A percentile compares a stretch with the other conserved stretches of the same genome.
Conservation (phyloP, 2,797 vertebrate species). For the Anableps anableps region DNA sequence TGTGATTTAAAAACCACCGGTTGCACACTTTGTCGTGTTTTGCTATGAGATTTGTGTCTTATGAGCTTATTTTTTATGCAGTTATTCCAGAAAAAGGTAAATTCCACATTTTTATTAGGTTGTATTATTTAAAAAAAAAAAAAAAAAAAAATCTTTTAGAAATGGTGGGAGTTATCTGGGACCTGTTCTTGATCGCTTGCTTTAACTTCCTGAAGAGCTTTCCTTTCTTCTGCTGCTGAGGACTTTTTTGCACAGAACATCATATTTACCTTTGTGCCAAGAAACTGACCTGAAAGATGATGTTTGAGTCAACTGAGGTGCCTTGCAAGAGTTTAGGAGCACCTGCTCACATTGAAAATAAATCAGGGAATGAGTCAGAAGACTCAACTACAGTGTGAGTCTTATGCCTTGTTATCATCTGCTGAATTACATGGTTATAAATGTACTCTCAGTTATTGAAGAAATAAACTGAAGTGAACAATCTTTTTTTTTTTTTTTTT, state of each 20-base stretch:
- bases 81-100: slow-evolving; percentile 45
- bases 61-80: slow-evolving; percentile 26
- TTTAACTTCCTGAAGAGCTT: slow-evolving; percentile 36
- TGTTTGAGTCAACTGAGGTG: slow-evolving; percentile 45
- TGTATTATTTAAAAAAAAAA: slow-evolving; percentile 81
- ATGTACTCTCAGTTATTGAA: slow-evolving; percentile 45
- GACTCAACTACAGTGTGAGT: slow-evolving; percentile 40
- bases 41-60: slow-evolving; percentile 25
- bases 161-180: slow-evolving; percentile 55
- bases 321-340: slow-evolving; percentile 57
- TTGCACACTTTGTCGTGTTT: slow-evolving; percentile 3
- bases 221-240: slow-evolving; percentile 62
- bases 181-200: slow-evolving; percentile 32
- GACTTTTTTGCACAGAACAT: slow-evolving; percentile 58
- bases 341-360: slow-evolving; percentile 28
- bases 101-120: slow-evolving; percentile 79
- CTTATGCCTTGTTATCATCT: slow-evolving; percentile 55
- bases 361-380: slow-evolving; percentile 65
- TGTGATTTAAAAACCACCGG: slow-evolving; percentile 19
- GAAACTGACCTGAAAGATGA: slow-evolving; percentile 37
- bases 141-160: slow-evolving; percentile 85
- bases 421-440: slow-evolving; percentile 33
- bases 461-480: slow-evolving; percentile 68
- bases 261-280: slow-evolving; percentile 60
- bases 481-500: slow-evolving; percentile 20